Conservation (phyloP, 2,888 invertebrate species). For the Lasioglossum vierecki region DNA sequence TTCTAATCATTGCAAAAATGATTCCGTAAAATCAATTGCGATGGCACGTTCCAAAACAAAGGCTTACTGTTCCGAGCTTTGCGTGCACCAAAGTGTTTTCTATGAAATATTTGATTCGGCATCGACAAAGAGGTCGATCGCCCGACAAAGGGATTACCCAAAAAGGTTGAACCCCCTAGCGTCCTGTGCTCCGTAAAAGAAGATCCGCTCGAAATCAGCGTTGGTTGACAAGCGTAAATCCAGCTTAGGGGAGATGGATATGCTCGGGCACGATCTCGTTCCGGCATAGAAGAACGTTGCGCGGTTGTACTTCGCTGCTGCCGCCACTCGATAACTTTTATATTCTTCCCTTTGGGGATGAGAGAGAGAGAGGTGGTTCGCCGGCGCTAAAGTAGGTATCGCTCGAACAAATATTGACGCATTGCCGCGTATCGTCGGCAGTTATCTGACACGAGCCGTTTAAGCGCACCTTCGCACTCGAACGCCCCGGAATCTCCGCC, state of each 20-base stretch:
- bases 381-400: conserved; percentile 32
- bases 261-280: neutral
- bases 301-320: conserved; percentile 6
- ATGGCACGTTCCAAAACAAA: neutral
- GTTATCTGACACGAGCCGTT: conserved; percentile 33
- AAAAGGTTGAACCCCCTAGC: neutral
- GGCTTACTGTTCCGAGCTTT: neutral
- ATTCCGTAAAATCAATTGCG: neutral
- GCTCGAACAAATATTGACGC: conserved; percentile 54
- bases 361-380: neutral
- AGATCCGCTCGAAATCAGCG: neutral
- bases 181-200: neutral
- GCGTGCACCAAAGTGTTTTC: neutral
- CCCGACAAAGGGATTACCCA: neutral
- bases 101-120: neutral
- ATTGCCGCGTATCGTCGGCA: conserved; percentile 2
- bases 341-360: conserved; percentile 30
- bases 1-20: too few species aligned
- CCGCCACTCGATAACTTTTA: conserved; percentile 56
- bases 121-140: neutral
- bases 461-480: conserved; percentile 50
- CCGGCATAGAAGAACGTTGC: neutral
- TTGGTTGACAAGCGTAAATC: neutral
- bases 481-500: conserved; percentile 4
- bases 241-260: neutral